phyloP scores from a whole-genome alignment of 2,113 vertebrate genomes.

The Oryzias melastigma region DNA sequence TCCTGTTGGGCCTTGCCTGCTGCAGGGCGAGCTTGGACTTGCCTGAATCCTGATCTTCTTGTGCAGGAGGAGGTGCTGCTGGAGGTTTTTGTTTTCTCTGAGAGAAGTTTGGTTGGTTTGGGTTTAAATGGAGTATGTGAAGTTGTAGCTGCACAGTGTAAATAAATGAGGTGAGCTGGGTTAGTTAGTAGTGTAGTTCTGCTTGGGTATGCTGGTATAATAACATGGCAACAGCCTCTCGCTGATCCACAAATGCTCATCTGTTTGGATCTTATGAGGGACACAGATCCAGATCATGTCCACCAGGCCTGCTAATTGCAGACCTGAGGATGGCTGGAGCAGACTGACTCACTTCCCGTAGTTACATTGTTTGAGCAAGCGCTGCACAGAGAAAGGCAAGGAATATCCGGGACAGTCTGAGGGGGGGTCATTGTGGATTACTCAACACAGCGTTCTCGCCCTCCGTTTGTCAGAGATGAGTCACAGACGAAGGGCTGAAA shows the following conservation, averaged over 20 bases:
- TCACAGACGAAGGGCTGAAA: conserved; percentile 23
- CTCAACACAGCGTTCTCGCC: conserved; percentile 11
- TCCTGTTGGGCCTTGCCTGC: conserved; percentile 32
- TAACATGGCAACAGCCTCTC: conserved; percentile 23
- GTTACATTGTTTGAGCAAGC: conserved; percentile 38
- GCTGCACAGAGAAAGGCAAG: not conserved
- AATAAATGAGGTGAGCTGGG: conserved; percentile 3
- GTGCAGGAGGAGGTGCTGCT: conserved; percentile 33
- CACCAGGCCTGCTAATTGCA: conserved; percentile 28
- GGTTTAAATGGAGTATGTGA: conserved; percentile 10
- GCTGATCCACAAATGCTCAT: not conserved
- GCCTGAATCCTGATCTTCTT: conserved; percentile 41
- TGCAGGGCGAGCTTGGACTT: conserved; percentile 41
- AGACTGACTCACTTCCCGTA: conserved; percentile 66
- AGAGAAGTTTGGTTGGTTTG: conserved; percentile 8
- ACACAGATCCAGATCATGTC: conserved; percentile 3
- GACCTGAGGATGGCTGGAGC: conserved; percentile 4
- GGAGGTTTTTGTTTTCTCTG: conserved; percentile 19
- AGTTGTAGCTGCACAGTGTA: not conserved
- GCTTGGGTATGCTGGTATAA: conserved; percentile 14
- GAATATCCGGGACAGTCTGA: conserved; percentile 13
- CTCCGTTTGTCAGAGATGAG: conserved; percentile 27
- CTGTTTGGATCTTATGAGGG: conserved; percentile 9
- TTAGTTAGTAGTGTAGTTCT: conserved; percentile 10
- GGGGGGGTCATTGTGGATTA: conserved; percentile 23